Evolutionary conservation across 2,113 vertebrate genomes (phyloP).

Genomic region (Crotalus helleri): DNA sequence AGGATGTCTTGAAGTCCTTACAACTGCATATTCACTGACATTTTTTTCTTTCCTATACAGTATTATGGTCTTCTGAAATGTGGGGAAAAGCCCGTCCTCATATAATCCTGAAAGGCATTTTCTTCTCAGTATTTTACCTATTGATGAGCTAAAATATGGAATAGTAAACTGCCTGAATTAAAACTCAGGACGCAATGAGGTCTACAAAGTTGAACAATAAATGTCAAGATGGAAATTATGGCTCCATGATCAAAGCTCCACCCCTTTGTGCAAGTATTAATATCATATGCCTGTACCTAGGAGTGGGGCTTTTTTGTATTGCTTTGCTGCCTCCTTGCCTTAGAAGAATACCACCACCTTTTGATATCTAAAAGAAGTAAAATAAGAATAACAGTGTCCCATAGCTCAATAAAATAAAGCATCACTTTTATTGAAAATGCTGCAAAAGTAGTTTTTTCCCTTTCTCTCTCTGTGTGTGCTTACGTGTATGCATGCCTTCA

Average conservation of each 20-base stretch:
- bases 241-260: too few species aligned
- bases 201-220: too few species aligned
- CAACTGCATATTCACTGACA: not conserved
- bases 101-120: not conserved
- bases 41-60: not conserved
- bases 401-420: slow-evolving; percentile 21
- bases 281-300: too few species aligned
- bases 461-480: not conserved
- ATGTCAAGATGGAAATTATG: too few species aligned
- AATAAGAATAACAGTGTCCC: slow-evolving; percentile 16
- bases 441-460: not conserved
- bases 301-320: slow-evolving; percentile 6
- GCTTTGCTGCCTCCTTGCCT: slow-evolving; percentile 6
- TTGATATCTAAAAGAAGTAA: slow-evolving; percentile 39
- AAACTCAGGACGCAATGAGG: too few species aligned
- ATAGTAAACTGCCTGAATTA: too few species aligned
- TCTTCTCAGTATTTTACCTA: too few species aligned
- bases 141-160: too few species aligned
- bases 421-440: slow-evolving; percentile 8
- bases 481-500: not conserved
- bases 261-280: too few species aligned
- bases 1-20: too few species aligned
- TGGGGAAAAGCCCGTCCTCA: not conserved
- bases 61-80: not conserved
- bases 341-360: not conserved